phyloP scores from a whole-genome alignment of 2,797 vertebrate genomes.

The Acipenser ruthenus region DNA sequence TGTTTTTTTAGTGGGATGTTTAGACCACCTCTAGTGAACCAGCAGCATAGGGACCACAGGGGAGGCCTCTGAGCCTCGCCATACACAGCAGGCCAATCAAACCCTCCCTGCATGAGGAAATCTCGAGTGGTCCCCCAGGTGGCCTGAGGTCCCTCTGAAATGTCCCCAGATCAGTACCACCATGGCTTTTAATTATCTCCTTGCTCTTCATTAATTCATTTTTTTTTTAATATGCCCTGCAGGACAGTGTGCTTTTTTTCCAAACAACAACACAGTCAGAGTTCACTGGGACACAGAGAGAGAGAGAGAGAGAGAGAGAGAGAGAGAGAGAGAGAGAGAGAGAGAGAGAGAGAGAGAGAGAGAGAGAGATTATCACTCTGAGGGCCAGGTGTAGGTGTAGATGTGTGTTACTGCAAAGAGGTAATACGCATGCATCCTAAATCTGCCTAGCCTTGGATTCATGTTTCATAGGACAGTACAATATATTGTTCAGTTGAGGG shows the following conservation, averaged over 20 bases:
- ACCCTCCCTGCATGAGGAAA: slow-evolving; percentile 67
- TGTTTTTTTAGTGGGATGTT: slow-evolving; percentile 52
- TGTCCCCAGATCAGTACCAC: slow-evolving; percentile 77
- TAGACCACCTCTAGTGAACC: slow-evolving; percentile 64
- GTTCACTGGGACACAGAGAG: slow-evolving; percentile 10
- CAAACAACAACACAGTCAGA: slow-evolving; percentile 52
- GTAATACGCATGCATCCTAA: no score
- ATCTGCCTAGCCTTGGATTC: no score
- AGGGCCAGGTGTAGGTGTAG: no score
- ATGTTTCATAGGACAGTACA: no score
- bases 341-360: no score
- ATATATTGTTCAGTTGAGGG: no score
- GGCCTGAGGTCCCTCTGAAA: slow-evolving; percentile 74
- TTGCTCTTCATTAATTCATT: slow-evolving; percentile 90
- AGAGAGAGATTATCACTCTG: no score
- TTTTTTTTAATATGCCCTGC: slow-evolving; percentile 67
- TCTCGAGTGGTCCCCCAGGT: slow-evolving; percentile 60
- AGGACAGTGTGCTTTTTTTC: slow-evolving; percentile 50
- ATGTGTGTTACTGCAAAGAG: no score
- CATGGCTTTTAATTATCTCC: slow-evolving; percentile 84
- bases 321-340: no score
- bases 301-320: not conserved
- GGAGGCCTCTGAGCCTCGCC: slow-evolving; percentile 66
- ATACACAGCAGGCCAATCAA: slow-evolving; percentile 90
- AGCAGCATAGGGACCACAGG: slow-evolving; percentile 84